Percentiles rank a stretch among this genome's conserved stretches.
These are phyloP conservation scores for Taxidea taxus DNA, from an alignment of 2,113 vertebrate species.

Conservation along the genomic window DNA sequence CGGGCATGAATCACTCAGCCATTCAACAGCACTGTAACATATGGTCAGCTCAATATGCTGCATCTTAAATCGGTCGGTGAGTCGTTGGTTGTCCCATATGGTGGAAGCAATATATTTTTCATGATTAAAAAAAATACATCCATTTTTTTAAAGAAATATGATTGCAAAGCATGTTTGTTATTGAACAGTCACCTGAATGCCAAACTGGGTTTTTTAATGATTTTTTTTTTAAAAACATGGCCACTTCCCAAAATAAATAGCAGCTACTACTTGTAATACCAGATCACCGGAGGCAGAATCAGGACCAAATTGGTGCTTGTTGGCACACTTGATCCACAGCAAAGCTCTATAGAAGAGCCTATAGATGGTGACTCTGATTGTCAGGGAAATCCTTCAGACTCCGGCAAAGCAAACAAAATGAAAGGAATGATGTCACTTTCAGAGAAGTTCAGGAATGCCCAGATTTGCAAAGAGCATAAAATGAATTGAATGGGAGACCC, in stretches of 20 bases:
- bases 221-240: neutral
- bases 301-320: neutral
- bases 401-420: neutral
- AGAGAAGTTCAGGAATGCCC: neutral
- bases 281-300: neutral
- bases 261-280: neutral
- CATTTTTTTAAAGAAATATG: conserved; percentile 82
- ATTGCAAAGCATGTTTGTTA: conserved; percentile 69
- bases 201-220: neutral
- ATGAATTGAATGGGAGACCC: neutral
- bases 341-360: conserved; percentile 2
- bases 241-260: conserved; percentile 47
- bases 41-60: conserved; percentile 93
- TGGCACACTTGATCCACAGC: neutral
- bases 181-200: conserved; percentile 74
- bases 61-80: conserved; percentile 91
- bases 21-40: conserved; percentile 90
- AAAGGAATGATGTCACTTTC: conserved; percentile 33
- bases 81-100: conserved; percentile 91
- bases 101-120: conserved; percentile 87
- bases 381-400: conserved; percentile 29
- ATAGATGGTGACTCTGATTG: neutral
- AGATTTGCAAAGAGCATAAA: neutral
- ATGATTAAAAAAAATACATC: conserved; percentile 83
- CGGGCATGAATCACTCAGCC: conserved; percentile 94